A percentile compares a stretch with the other conserved stretches of the same genome.
Evolutionary conservation across 2,113 vertebrate genomes (phyloP).

Genomic region (Channa maculata): DNA sequence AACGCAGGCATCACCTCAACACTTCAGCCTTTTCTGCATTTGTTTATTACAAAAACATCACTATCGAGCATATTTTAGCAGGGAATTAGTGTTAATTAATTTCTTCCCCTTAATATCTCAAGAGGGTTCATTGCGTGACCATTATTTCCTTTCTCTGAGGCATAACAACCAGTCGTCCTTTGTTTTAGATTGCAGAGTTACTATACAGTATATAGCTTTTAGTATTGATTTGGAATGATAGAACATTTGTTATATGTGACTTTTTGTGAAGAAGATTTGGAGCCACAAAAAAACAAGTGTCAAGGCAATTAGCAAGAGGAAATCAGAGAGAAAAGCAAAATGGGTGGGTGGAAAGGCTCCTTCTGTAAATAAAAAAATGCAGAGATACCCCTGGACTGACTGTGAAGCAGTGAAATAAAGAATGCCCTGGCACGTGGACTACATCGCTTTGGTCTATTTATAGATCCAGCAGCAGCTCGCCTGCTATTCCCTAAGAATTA

Average conservation of each 20-base stretch:
- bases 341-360: slow-evolving; percentile 36
- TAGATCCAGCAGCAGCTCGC: slow-evolving; percentile 65
- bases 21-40: slow-evolving; percentile 33
- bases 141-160: slow-evolving; percentile 59
- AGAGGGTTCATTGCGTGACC: slow-evolving; percentile 45
- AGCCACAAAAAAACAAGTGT: slow-evolving; percentile 21
- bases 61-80: slow-evolving; percentile 2
- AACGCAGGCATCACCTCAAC: slow-evolving; percentile 33
- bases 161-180: slow-evolving; percentile 38
- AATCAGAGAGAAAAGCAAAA: slow-evolving; percentile 24
- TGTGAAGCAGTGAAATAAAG: slow-evolving; percentile 46
- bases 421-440: slow-evolving; percentile 53
- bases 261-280: slow-evolving; percentile 9
- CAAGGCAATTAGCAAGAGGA: slow-evolving; percentile 6
- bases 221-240: slow-evolving; percentile 37
- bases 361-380: slow-evolving; percentile 69
- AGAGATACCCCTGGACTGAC: slow-evolving; percentile 8
- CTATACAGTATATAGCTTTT: slow-evolving; percentile 19
- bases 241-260: slow-evolving; percentile 13
- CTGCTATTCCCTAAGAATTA: slow-evolving; percentile 64
- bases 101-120: slow-evolving; percentile 49
- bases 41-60: slow-evolving; percentile 29
- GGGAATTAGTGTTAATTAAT: slow-evolving; percentile 51
- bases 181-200: slow-evolving; percentile 44
- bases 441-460: slow-evolving; percentile 68